Evolutionary conservation across 1,140 invertebrate species (phyloP), one percentile per base, ranked within the genome.

Genomic region (Megathymus violae): DNA sequence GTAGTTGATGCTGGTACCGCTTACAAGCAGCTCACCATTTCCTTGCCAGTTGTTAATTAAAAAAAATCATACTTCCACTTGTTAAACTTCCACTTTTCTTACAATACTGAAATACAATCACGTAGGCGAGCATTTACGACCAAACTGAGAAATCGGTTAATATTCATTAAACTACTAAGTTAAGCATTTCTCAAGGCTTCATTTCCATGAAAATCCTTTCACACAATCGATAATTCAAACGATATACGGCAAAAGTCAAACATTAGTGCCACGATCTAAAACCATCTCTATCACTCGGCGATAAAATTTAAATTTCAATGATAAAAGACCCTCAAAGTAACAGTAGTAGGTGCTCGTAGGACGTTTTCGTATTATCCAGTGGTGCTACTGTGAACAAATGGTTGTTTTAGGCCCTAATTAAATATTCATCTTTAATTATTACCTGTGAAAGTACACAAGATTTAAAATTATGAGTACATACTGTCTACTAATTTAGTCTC

Each of bases 371-470:
- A 64, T 71, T 69, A 75, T 78, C 65, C 69, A 70, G 64, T 69
- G 52, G 47, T 51, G 75, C 80, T 85, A 82, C 80, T 64, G 82
- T 82, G 69, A 81, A 83, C 80, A 80, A 80, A 78, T 77, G 81
- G 71, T 22, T 43, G 46, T 50, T 62, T 43, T 44, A 19, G 10
- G 25, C n/a, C n/a, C n/a, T 5, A 19, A 41, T 27, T 40, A 48
- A 48, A 43, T 51, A 51, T 13, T 54, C 17, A 6, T 56, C 6
- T 43, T 56, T 56, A 38, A 56, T 56, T 56, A 56, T 7, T 4
- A 7, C 4, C 4, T 9, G 19, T 3, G 19, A 22, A 22, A 5
- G 19, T 5, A 2, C 19, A 22, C 2, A 31, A 7, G 27, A 31
- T 4, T 7, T n/a, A n/a, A n/a, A n/a, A n/a, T n/a, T n/a, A n/a